Evolutionary conservation across 2,113 vertebrate genomes (phyloP), one percentile per base, ranked within the genome.

Genomic region (Mastomys coucha): DNA sequence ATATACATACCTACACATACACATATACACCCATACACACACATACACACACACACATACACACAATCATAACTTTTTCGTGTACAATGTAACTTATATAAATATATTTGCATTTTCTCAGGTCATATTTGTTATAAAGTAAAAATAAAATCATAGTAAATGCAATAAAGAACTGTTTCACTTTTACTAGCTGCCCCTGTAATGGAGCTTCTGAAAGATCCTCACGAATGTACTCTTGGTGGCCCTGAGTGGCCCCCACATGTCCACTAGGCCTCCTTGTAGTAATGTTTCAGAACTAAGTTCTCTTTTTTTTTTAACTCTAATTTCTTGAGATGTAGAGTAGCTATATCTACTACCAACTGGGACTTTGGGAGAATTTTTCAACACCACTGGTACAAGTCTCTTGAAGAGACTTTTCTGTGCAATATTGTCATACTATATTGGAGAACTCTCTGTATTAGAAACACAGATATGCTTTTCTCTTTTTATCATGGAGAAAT

Each of bases 381-480:
- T 89, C 78, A 93, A 78, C 45, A 89, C 2, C 2, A 7, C 33
- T 42, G 39, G 8, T 53, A 13, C 22, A n/a, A 20, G 95, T 96
- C 45, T 93, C 72, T 39, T 56, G 7, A 73, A 82, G 39, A 96
- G 3, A 67, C 69, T 77, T 91, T 91, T 42, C 42, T 89, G 16
- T 82, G 4, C 19, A 69, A 33, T 76, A 42, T 92, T 51, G 63
- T 42, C 63, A 87, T 0, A 51, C 53, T 60, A 1, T 70, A 7
- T 60, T 85, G 31, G 39, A 72, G 28, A 13, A 26, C 6, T n/a
- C 73, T 49, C 31, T 2, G 33, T 67, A 85, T 84, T 77, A 82
- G 39, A 95, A 94, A 87, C 58, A 87, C 36, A 97, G 95, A 73
- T 86, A 58, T 78, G 24, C 81, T 70, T 95, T 84, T 81, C 31